These are phyloP conservation scores for Crambe crambe DNA, from an alignment of 37 sponge, comb jelly and placozoan genomes.

Conservation along the genomic window DNA sequence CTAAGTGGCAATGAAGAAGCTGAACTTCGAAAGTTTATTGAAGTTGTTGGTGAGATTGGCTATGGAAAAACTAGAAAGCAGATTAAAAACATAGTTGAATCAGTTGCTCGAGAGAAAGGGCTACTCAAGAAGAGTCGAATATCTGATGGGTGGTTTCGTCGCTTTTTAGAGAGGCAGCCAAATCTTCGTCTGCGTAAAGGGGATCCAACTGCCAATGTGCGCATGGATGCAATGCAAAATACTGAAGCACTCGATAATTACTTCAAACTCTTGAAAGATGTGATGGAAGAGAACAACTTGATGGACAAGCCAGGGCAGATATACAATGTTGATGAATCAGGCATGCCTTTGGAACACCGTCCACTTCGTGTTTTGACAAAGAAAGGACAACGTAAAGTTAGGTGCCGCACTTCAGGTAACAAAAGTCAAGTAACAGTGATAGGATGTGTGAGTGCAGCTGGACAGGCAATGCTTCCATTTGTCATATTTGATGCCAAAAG, in stretches of 20 bases:
- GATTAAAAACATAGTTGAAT: slow-evolving; percentile 4
- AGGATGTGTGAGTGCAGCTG: slow-evolving; percentile 14
- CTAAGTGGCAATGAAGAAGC: slow-evolving; percentile 8
- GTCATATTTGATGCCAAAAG: slow-evolving; percentile 22
- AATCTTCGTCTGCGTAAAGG: slow-evolving; percentile 18
- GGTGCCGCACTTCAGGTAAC: slow-evolving; percentile 19
- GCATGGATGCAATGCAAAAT: too few species aligned
- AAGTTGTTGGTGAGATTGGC: slow-evolving; percentile 15
- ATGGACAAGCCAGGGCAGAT: slow-evolving; percentile 40
- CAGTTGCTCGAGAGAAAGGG: slow-evolving; percentile 28
- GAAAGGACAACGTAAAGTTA: slow-evolving; percentile 27
- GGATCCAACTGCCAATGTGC: slow-evolving; percentile 18
- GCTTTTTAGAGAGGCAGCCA: slow-evolving; percentile 25
- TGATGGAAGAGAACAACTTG: not conserved
- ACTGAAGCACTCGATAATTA: slow-evolving; percentile 4
- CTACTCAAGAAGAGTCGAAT: too few species aligned
- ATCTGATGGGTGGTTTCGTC: slow-evolving; percentile 36
- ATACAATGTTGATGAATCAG: slow-evolving; percentile 47
- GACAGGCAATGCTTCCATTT: slow-evolving; percentile 3
- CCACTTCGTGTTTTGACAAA: slow-evolving; percentile 22
- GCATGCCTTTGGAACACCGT: slow-evolving; percentile 40
- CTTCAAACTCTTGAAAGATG: not conserved
- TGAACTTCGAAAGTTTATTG: slow-evolving; percentile 4
- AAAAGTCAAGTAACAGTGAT: slow-evolving; percentile 34
- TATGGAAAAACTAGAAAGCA: slow-evolving; percentile 47